These are phyloP conservation scores for Macropus fuliginosus DNA, from an alignment of 2,797 vertebrate species.

Conservation along the genomic window DNA sequence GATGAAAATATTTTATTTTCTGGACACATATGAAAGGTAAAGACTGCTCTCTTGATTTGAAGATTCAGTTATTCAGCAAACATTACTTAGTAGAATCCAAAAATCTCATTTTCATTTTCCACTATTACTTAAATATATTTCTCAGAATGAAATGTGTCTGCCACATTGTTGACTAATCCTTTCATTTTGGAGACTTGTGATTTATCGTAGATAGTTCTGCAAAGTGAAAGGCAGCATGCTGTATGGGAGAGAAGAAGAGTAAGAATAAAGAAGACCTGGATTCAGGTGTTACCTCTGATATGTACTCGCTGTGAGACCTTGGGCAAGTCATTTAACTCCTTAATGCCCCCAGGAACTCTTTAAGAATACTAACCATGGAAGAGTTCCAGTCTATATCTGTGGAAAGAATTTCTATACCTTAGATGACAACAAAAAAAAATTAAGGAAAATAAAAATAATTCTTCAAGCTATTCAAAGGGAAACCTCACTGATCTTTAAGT, in stretches of 20 bases:
- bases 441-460: slow-evolving; percentile 51
- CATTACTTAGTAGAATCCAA: not conserved
- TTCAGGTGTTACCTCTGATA: not conserved
- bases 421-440: not conserved
- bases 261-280: not conserved
- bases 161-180: slow-evolving; percentile 36
- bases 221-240: not conserved
- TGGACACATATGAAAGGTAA: not conserved
- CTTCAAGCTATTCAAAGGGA: slow-evolving; percentile 60
- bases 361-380: not conserved
- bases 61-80: slow-evolving; percentile 10
- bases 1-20: not conserved
- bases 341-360: too few species aligned
- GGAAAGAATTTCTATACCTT: too few species aligned
- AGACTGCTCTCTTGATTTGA: slow-evolving; percentile 6
- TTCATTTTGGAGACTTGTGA: slow-evolving; percentile 71
- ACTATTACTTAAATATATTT: slow-evolving; percentile 68
- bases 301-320: not conserved
- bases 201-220: slow-evolving; percentile 67
- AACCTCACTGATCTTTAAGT: slow-evolving; percentile 33
- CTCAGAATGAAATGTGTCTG: slow-evolving; percentile 57
- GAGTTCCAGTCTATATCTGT: not conserved
- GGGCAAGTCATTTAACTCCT: not conserved
- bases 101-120: slow-evolving; percentile 17
- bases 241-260: not conserved